Evolutionary conservation across 2,888 invertebrate genomes (phyloP).

Genomic region (Aporophyla lueneburgensis): DNA sequence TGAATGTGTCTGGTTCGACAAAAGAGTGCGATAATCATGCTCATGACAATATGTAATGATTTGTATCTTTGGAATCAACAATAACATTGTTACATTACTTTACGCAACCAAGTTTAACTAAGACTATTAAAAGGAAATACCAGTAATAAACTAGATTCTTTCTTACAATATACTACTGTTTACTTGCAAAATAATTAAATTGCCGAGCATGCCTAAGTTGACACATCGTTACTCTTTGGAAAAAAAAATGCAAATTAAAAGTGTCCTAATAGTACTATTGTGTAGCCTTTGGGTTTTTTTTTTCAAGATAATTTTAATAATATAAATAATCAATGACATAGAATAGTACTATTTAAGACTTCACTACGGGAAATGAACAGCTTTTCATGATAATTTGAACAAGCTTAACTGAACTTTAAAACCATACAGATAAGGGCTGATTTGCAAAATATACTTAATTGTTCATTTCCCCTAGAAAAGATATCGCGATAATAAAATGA

Average conservation of each 20-base stretch:
- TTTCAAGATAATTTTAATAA: neutral
- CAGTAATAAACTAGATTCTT: constrained; percentile 41
- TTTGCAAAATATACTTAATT: neutral
- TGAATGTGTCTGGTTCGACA: constrained; percentile 39
- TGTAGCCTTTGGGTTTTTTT: neutral
- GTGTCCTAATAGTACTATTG: constrained; percentile 58
- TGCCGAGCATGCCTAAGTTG: constrained; percentile 64
- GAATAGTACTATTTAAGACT: constrained; percentile 62
- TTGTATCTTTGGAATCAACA: constrained; percentile 36
- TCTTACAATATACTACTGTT: constrained; percentile 42
- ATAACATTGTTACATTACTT: constrained; percentile 34
- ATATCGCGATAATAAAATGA: constrained; percentile 57
- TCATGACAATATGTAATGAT: constrained; percentile 56
- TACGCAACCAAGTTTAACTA: constrained; percentile 52
- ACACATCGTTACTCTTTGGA: constrained; percentile 40
- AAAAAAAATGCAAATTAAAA: constrained; percentile 58
- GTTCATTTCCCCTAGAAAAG: constrained; percentile 54
- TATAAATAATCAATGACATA: neutral
- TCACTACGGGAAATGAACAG: constrained; percentile 54
- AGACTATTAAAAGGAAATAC: constrained; percentile 47
- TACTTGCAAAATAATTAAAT: constrained; percentile 50
- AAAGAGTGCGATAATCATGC: constrained; percentile 66
- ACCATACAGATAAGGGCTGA: fast-evolving
- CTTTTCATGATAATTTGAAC: neutral
- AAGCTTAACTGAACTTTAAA: neutral